Evolutionary conservation across 2,113 vertebrate genomes (phyloP).

Genomic region (Ptilonorhynchus violaceus): DNA sequence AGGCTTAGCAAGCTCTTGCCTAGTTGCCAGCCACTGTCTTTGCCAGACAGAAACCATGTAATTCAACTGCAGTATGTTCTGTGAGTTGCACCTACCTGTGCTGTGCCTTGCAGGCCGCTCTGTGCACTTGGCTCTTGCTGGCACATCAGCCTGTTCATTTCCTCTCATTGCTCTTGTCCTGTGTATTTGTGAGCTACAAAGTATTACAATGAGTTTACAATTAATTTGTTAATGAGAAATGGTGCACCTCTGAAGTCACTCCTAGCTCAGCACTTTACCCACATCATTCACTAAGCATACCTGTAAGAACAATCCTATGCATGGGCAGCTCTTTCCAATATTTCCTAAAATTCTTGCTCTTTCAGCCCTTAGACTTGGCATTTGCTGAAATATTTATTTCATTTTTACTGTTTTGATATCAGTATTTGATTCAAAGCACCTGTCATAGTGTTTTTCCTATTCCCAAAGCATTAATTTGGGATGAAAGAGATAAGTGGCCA

Average conservation of each 20-base stretch:
- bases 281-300: background rate
- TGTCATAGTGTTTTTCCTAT: background rate
- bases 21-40: background rate
- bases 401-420: background rate
- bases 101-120: background rate
- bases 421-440: background rate
- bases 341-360: background rate
- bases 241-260: background rate
- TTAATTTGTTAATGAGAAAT: background rate
- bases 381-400: background rate
- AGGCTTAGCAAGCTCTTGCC: background rate
- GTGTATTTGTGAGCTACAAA: background rate
- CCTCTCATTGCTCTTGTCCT: background rate
- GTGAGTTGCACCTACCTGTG: background rate
- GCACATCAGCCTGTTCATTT: background rate
- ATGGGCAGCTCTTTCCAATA: background rate
- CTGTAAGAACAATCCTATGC: background rate
- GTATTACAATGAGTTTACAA: background rate
- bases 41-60: background rate
- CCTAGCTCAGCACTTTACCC: background rate
- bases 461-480: background rate
- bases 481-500: background rate
- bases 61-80: background rate
- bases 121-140: background rate
- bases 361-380: background rate